Conservation (phyloP, 2,797 vertebrate species). For the Mycteria americana region DNA sequence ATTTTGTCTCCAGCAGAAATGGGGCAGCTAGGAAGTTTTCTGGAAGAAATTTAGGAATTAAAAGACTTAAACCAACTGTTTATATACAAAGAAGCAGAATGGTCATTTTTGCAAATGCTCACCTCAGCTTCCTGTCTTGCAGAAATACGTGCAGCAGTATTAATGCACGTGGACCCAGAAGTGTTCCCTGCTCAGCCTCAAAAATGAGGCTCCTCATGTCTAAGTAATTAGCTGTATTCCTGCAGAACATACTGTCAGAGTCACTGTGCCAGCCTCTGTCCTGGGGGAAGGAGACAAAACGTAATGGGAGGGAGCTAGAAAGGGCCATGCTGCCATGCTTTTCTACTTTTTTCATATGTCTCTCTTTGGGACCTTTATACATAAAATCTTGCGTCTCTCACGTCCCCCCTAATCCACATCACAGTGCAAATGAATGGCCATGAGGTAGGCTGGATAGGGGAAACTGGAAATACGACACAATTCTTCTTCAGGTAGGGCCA, state of each 20-base stretch:
- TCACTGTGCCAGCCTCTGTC: background rate
- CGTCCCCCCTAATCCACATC: background rate
- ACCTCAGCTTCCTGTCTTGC: background rate
- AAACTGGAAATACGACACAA: background rate
- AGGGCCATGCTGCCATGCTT: background rate
- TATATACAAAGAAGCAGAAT: background rate
- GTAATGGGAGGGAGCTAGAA: background rate
- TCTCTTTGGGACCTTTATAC: background rate
- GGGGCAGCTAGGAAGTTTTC: background rate
- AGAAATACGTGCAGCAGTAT: conserved; percentile 32
- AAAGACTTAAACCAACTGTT: background rate
- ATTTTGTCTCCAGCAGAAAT: background rate
- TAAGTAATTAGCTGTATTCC: conserved; percentile 15
- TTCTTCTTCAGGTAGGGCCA: background rate
- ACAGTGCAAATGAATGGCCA: background rate
- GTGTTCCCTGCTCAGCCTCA: conserved; percentile 37
- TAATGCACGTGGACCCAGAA: background rate
- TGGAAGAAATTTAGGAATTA: background rate
- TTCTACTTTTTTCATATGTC: background rate
- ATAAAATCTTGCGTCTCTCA: background rate
- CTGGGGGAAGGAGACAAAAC: background rate
- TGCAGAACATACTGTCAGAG: background rate
- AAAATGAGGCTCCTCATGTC: conserved; percentile 17
- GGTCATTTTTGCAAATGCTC: background rate
- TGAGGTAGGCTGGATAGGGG: background rate